Percentiles rank a stretch among this genome's conserved stretches.
phyloP scores from a whole-genome alignment of 2,113 vertebrate species.

The Indri indri region DNA sequence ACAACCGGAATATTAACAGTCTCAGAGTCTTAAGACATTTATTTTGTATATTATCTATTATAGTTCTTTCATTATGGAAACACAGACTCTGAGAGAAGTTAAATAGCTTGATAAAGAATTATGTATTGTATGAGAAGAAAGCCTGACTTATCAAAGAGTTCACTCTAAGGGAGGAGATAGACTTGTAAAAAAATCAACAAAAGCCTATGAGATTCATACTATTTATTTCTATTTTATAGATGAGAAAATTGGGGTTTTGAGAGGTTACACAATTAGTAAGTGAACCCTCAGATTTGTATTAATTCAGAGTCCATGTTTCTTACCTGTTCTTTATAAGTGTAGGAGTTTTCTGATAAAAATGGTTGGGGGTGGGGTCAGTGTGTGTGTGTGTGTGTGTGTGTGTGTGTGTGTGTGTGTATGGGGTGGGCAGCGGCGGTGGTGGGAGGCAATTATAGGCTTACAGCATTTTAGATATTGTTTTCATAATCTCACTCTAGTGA shows the following conservation, averaged over 20 bases:
- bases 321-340: not conserved
- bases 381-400: not conserved
- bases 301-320: not conserved
- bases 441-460: not conserved
- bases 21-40: not conserved
- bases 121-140: not conserved
- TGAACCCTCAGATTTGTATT: not conserved
- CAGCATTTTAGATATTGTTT: not conserved
- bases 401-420: not conserved
- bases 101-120: not conserved
- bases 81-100: not conserved
- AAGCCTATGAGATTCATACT: not conserved
- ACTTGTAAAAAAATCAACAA: not conserved
- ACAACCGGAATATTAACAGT: not conserved
- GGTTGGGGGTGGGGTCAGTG: not conserved
- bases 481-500: not conserved
- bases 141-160: not conserved
- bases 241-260: not conserved
- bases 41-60: not conserved
- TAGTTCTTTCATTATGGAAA: not conserved
- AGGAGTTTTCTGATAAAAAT: not conserved
- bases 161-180: not conserved
- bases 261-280: not conserved
- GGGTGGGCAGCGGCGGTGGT: not conserved
- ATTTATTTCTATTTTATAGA: not conserved